phyloP scores from a whole-genome alignment of 2,113 vertebrate species.

The Archilochus colubris region DNA sequence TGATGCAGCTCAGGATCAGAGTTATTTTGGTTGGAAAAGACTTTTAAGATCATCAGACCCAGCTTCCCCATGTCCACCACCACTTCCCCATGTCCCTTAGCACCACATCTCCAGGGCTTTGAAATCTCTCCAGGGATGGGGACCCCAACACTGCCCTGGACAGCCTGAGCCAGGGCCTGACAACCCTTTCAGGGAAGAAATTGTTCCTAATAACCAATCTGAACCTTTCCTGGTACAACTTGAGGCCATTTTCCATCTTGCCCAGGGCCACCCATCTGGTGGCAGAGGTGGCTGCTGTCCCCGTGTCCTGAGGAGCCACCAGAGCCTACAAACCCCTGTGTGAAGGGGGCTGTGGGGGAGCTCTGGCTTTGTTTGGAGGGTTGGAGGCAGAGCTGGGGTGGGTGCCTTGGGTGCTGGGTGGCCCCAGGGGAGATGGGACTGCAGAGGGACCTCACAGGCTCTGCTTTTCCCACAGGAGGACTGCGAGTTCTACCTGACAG shows the following conservation, averaged over 20 bases:
- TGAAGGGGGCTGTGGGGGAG: neutral
- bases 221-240: no score
- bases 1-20: no score
- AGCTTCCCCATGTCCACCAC: no score
- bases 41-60: no score
- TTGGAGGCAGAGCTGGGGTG: neutral
- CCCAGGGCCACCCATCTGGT: neutral
- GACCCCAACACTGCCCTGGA: no score
- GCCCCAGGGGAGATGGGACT: neutral
- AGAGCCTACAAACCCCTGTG: neutral
- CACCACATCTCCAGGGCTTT: no score
- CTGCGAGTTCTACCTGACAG: constrained; percentile 34
- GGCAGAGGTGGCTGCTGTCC: neutral
- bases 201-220: no score
- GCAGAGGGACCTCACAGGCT: neutral
- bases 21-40: no score
- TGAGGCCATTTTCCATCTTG: neutral
- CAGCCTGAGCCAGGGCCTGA: no score
- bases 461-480: constrained; percentile 1
- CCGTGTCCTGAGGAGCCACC: neutral
- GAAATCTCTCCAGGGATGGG: no score
- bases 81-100: no score
- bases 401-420: neutral
- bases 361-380: neutral
- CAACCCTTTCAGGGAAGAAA: no score